These are phyloP conservation scores for Lochmaea crataegi DNA, from an alignment of 2,888 invertebrate genomes.

Conservation along the genomic window DNA sequence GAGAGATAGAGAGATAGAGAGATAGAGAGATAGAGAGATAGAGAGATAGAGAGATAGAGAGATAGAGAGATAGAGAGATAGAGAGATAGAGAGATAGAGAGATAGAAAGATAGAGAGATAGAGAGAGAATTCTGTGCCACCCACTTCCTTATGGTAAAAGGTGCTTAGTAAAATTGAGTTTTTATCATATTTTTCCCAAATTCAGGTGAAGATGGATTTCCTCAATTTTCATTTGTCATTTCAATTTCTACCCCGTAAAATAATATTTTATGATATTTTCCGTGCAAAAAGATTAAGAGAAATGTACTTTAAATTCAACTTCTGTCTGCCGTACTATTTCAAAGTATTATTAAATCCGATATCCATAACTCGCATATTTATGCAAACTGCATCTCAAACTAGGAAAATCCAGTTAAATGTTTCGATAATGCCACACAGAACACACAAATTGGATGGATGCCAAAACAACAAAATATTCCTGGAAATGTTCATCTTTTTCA, in stretches of 20 bases:
- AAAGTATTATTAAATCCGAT: slow-evolving; percentile 52
- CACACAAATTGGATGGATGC: slow-evolving; percentile 57
- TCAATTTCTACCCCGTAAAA: neutral
- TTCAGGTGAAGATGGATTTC: too few relatives aligned
- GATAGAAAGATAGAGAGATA: too few relatives aligned
- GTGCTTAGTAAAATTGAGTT: too few relatives aligned
- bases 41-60: too few relatives aligned
- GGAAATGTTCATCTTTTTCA: slow-evolving; percentile 48
- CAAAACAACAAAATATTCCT: slow-evolving; percentile 52
- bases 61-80: too few relatives aligned
- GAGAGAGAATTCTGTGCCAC: too few relatives aligned
- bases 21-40: too few relatives aligned
- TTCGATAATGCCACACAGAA: slow-evolving; percentile 49
- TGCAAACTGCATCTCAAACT: slow-evolving; percentile 51
- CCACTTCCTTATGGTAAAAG: too few relatives aligned
- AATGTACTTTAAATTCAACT: neutral
- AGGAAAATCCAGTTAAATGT: slow-evolving; percentile 51
- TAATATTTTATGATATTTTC: neutral
- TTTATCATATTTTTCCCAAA: too few relatives aligned
- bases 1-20: too few relatives aligned
- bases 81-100: too few relatives aligned
- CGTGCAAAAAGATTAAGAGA: neutral
- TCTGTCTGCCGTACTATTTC: neutral
- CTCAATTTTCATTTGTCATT: neutral
- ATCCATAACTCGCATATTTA: slow-evolving; percentile 53